A percentile compares a stretch with the other conserved stretches of the same genome.
phyloP scores from a whole-genome alignment of 2,113 vertebrate species.

The Malurus cyaneus region DNA sequence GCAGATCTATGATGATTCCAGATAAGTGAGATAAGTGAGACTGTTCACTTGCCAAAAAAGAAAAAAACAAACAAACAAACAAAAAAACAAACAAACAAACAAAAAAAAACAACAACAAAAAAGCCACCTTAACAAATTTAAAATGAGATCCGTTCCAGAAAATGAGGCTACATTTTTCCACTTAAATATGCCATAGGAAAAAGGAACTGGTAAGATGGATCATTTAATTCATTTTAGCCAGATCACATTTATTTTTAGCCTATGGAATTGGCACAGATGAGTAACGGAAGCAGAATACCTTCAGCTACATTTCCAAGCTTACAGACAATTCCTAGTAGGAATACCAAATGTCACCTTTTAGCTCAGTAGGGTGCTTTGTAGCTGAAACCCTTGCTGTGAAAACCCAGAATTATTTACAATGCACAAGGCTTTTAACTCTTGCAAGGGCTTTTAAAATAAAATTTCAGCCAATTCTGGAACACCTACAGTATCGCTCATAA shows the following conservation, averaged over 20 bases:
- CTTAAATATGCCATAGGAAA: slow-evolving; percentile 45
- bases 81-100: too few relatives aligned
- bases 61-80: not conserved
- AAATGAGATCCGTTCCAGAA: not conserved
- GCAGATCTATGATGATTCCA: not conserved
- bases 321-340: not conserved
- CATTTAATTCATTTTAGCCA: slow-evolving; percentile 38
- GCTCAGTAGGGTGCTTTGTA: not conserved
- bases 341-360: not conserved
- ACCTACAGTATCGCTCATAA: not conserved
- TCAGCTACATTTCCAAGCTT: not conserved
- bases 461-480: not conserved
- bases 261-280: slow-evolving; percentile 7
- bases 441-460: not conserved
- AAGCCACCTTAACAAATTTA: not conserved
- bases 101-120: not conserved
- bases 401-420: not conserved
- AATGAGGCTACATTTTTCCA: slow-evolving; percentile 46
- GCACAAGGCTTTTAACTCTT: not conserved
- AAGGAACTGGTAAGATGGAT: slow-evolving; percentile 44
- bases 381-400: not conserved
- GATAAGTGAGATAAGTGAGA: not conserved
- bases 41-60: not conserved
- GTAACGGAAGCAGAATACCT: slow-evolving; percentile 24
- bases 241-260: slow-evolving; percentile 65